Percentiles rank a stretch among this genome's conserved stretches.
Evolutionary conservation across 30 jellyfish, hydroid and myxozoan genomes (phyloP).

Genomic region (Chrysaora quinquecirrha): DNA sequence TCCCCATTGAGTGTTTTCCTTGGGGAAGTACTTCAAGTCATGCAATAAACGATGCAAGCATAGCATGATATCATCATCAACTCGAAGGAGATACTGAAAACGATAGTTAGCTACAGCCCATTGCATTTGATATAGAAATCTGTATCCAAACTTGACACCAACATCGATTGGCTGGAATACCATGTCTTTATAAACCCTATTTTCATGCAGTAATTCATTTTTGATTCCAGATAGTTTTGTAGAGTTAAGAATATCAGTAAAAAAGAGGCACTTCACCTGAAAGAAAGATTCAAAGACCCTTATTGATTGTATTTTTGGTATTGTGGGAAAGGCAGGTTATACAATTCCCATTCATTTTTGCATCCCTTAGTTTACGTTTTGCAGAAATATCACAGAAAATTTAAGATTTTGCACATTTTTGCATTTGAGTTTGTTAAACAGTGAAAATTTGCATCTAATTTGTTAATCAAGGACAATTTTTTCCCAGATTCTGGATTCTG

Average conservation of each 20-base stretch:
- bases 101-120: conserved; percentile 78
- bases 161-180: conserved; percentile 65
- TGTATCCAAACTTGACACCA: conserved; percentile 75
- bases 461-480: too few relatives aligned
- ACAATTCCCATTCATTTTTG: not conserved
- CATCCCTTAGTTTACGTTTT: not conserved
- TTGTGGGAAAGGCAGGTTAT: not conserved
- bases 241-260: conserved; percentile 66
- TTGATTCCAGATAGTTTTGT: conserved; percentile 17
- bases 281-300: not conserved
- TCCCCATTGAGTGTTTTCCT: conserved; percentile 71
- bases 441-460: too few relatives aligned
- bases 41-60: conserved; percentile 69
- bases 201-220: conserved; percentile 40
- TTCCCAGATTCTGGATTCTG: too few relatives aligned
- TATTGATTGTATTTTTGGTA: not conserved
- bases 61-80: conserved; percentile 74
- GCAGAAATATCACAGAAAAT: not conserved
- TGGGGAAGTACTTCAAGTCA: conserved; percentile 33
- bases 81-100: conserved; percentile 65
- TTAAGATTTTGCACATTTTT: not conserved
- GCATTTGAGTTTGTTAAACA: not conserved
- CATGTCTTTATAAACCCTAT: conserved; percentile 42
- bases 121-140: conserved; percentile 70
- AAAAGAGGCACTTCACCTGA: conserved; percentile 74